A percentile compares a stretch with the other conserved stretches of the same genome.
These are phyloP conservation scores for Ypsolopha scabrella DNA, from an alignment of 2,888 invertebrate genomes.

Conservation along the genomic window DNA sequence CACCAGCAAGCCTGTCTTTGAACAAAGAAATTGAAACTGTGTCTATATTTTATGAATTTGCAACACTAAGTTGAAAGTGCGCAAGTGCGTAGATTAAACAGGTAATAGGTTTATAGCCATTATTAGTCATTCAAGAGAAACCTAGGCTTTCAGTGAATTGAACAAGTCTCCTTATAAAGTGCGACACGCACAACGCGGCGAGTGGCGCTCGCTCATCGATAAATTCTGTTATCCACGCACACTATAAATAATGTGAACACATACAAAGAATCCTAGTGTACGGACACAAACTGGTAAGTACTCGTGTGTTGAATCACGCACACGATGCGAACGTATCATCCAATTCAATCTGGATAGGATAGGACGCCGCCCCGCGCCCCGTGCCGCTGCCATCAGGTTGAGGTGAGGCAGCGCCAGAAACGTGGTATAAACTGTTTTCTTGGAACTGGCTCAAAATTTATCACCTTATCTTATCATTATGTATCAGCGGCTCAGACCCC, in stretches of 20 bases:
- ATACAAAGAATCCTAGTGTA: too few species aligned
- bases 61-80: not conserved
- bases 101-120: conserved; percentile 13
- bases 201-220: conserved; percentile 34
- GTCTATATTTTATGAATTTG: not conserved
- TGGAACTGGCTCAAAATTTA: too few species aligned
- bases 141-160: conserved; percentile 52
- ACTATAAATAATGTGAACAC: too few species aligned
- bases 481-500: too few species aligned
- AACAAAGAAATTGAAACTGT: too few species aligned
- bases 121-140: conserved; percentile 62
- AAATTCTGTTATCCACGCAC: conserved; percentile 43
- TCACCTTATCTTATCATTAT: too few species aligned
- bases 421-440: too few species aligned
- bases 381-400: too few species aligned
- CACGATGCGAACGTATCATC: conserved; percentile 16
- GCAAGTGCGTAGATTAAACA: not conserved
- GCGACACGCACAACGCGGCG: conserved; percentile 31
- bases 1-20: too few species aligned
- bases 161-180: conserved; percentile 59
- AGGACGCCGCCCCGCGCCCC: conserved; percentile 5
- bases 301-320: conserved; percentile 6
- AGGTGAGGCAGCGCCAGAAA: too few species aligned
- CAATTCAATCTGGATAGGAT: conserved; percentile 19
- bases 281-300: not conserved